Percentiles rank a stretch among this genome's conserved stretches.
Conservation (phyloP, 2,113 vertebrate species). For the Notothenia rossii region DNA sequence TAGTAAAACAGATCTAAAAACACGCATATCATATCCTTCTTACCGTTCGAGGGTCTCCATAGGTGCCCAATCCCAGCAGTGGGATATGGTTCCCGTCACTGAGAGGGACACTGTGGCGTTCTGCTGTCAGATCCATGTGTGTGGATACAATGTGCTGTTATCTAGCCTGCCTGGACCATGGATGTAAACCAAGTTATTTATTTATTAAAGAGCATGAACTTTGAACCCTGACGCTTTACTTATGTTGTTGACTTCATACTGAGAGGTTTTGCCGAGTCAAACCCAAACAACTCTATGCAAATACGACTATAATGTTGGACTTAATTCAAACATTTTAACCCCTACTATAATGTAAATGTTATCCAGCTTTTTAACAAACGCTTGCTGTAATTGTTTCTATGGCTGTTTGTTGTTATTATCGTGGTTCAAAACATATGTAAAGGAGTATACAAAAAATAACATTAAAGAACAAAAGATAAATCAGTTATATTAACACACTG, state of each 20-base stretch:
- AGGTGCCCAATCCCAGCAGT: conserved; percentile 91
- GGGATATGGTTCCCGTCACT: conserved; percentile 91
- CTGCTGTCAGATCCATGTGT: conserved; percentile 82
- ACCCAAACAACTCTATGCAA: background rate
- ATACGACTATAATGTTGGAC: background rate
- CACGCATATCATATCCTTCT: conserved; percentile 55
- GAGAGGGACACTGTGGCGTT: conserved; percentile 85
- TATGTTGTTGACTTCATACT: background rate
- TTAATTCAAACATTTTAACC: too few species aligned
- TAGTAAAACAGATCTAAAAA: background rate
- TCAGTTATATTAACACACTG: background rate
- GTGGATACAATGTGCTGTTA: background rate
- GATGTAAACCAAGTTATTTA: background rate
- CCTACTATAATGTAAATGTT: background rate
- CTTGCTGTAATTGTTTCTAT: background rate
- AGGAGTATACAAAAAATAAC: too few species aligned
- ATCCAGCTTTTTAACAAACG: background rate
- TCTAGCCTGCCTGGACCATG: background rate
- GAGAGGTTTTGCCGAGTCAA: background rate
- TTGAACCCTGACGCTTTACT: conserved; percentile 30
- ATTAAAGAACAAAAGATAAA: background rate
- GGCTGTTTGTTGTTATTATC: background rate
- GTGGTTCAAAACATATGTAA: background rate
- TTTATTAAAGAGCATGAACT: background rate
- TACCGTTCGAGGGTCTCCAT: conserved; percentile 86